These are phyloP conservation scores for Cynopterus brachyotis DNA, from an alignment of 2,113 vertebrate species.

Conservation along the genomic window DNA sequence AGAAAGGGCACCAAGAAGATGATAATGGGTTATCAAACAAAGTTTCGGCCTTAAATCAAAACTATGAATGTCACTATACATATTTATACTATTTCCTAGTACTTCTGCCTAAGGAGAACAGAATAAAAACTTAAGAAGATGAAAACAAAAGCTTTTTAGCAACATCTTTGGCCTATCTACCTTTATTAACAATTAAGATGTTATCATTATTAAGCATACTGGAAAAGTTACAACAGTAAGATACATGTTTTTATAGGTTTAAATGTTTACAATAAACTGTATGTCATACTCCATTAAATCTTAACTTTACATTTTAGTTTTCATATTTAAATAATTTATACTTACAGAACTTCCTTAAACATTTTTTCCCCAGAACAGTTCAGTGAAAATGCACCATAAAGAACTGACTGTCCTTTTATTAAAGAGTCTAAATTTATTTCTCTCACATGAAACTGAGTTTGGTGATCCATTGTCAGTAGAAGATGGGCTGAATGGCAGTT, in stretches of 20 bases:
- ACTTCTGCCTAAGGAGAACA: not conserved
- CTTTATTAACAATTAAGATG: not conserved
- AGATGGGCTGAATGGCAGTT: not conserved
- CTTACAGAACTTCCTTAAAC: slow-evolving; percentile 21
- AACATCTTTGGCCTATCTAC: not conserved
- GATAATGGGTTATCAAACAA: not conserved
- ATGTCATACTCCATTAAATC: not conserved
- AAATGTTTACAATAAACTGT: slow-evolving; percentile 8
- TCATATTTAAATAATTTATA: slow-evolving; percentile 14
- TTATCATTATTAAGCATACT: slow-evolving; percentile 13
- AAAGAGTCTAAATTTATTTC: not conserved
- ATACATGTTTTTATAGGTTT: not conserved
- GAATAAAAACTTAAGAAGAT: not conserved
- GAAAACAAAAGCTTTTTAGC: slow-evolving; percentile 20
- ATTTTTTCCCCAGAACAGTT: not conserved
- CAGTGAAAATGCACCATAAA: not conserved
- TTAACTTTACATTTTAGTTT: not conserved
- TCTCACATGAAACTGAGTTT: not conserved
- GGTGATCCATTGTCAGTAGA: not conserved
- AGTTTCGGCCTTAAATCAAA: slow-evolving; percentile 29
- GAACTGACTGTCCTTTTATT: not conserved
- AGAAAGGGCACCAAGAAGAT: not conserved
- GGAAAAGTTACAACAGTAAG: not conserved
- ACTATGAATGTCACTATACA: not conserved
- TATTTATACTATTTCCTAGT: not conserved